Conservation (phyloP, 2,888 invertebrate genomes). For the Brenthis ino region DNA sequence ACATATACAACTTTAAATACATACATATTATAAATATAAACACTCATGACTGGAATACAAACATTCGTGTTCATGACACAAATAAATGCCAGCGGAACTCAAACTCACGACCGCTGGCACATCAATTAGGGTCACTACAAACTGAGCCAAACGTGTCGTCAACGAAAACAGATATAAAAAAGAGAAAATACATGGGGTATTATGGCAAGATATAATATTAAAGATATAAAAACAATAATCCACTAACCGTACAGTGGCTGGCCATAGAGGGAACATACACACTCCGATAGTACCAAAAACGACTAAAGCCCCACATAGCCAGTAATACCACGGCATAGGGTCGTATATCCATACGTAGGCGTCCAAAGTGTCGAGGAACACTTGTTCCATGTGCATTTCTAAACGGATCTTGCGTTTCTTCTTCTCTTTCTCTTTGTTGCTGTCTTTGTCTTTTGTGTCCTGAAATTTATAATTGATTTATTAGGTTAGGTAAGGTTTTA, state of each 20-base stretch:
- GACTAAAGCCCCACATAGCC: constrained; percentile 94
- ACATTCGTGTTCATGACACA: no score
- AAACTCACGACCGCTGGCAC: no score
- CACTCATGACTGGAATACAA: no score
- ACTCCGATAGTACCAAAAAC: constrained; percentile 97
- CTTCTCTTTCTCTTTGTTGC: constrained; percentile 70
- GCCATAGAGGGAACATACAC: constrained; percentile 99
- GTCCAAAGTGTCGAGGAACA: constrained; percentile 96
- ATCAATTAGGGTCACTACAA: no score
- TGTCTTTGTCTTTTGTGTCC: constrained; percentile 62
- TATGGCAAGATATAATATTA: no score
- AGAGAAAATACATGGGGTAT: no score
- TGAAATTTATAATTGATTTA: constrained; percentile 36
- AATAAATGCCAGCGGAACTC: no score
- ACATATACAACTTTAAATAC: no score
- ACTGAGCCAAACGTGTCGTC: no score
- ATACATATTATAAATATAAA: no score
- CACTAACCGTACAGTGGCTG: constrained; percentile 90
- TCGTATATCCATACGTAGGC: constrained; percentile 99
- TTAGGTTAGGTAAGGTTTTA: background rate
- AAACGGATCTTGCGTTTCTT: constrained; percentile 95
- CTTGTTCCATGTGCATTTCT: constrained; percentile 98
- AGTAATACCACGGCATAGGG: constrained; percentile 96
- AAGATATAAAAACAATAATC: background rate
- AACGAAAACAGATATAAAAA: no score